These are phyloP conservation scores for Fukomys damarensis DNA, from an alignment of 2,113 vertebrate species.

Conservation along the genomic window DNA sequence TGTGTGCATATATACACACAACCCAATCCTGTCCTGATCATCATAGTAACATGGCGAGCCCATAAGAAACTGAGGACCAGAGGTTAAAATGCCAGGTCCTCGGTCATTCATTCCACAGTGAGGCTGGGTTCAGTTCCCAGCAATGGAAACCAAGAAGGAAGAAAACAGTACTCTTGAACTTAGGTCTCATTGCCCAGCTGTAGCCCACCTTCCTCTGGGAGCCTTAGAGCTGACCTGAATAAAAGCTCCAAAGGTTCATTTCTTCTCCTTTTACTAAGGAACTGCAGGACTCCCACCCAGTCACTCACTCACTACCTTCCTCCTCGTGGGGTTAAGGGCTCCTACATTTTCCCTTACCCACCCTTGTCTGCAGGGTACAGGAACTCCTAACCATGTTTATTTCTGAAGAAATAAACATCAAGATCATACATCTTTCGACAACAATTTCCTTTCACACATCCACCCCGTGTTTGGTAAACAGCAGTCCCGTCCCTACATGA, in stretches of 20 bases:
- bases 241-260: neutral
- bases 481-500: neutral
- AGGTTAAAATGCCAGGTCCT: neutral
- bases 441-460: slow-evolving; percentile 26
- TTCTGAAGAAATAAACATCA: neutral
- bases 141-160: too few relatives aligned
- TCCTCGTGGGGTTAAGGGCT: neutral
- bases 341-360: too few relatives aligned
- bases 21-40: neutral
- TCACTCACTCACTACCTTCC: fast-evolving
- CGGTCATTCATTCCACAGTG: neutral
- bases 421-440: neutral
- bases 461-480: neutral
- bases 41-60: neutral
- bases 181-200: neutral
- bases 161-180: neutral
- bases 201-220: neutral
- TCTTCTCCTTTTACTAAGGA: neutral
- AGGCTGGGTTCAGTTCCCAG: neutral
- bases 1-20: fast-evolving
- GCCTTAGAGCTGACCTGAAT: neutral
- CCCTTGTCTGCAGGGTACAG: neutral
- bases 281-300: neutral
- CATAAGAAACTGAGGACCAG: neutral
- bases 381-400: neutral